These are phyloP conservation scores for Hirudinaria manillensis DNA, from an alignment of 2,888 invertebrate genomes.

Conservation along the genomic window DNA sequence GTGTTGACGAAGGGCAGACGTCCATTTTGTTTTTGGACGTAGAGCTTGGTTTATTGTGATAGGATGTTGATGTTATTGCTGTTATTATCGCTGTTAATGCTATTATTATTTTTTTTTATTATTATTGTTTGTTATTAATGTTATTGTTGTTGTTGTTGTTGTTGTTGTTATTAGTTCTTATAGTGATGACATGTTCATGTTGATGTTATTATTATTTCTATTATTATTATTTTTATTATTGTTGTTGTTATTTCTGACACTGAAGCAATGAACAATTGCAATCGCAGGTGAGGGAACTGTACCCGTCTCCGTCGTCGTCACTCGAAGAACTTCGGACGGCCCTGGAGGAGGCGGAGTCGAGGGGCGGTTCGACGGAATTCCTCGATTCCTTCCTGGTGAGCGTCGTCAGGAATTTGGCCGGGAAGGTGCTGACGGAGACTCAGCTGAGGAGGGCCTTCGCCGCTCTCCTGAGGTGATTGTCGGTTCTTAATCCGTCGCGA, in stretches of 20 bases:
- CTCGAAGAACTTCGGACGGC: conserved; percentile 17
- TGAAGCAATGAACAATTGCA: background rate
- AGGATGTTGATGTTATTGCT: too few relatives aligned
- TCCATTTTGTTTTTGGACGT: too few relatives aligned
- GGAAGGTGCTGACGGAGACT: background rate
- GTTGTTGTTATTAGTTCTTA: background rate
- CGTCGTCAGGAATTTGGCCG: background rate
- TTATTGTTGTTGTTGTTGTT: too few relatives aligned
- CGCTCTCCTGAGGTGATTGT: background rate
- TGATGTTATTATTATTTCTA: background rate
- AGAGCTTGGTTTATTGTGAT: too few relatives aligned
- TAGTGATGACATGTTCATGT: background rate
- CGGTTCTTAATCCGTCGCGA: background rate
- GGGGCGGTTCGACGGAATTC: background rate
- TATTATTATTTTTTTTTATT: too few relatives aligned
- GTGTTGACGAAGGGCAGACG: too few relatives aligned
- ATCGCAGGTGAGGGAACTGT: background rate
- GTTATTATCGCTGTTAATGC: too few relatives aligned
- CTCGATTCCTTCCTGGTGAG: background rate
- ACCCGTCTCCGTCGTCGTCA: conserved; percentile 8
- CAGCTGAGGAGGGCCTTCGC: background rate
- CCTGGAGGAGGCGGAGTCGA: background rate
- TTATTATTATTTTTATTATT: background rate
- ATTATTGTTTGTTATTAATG: too few relatives aligned
- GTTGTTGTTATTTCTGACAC: background rate